phyloP scores from a whole-genome alignment of 1,140 invertebrate genomes.

The Sipha flava region DNA sequence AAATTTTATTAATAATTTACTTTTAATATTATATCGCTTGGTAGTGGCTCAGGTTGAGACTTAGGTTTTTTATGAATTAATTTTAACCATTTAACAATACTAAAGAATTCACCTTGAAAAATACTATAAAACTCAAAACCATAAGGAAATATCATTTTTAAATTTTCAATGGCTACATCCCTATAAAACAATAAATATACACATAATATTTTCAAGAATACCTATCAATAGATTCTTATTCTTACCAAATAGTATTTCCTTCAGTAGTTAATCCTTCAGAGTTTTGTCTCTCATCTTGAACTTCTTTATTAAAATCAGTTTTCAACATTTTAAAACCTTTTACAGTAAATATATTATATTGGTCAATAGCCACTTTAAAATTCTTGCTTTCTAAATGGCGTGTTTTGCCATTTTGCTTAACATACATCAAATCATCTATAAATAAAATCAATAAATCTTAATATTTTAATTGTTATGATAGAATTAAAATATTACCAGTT shows the following conservation, averaged over 20 bases:
- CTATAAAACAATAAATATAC: conserved; percentile 34
- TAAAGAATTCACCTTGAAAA: conserved; percentile 83
- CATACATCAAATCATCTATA: conserved; percentile 7
- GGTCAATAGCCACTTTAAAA: conserved; percentile 57
- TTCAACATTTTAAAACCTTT: conserved; percentile 55
- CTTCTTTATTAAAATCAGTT: conserved; percentile 51
- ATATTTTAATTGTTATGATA: neutral
- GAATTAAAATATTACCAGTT: conserved; percentile 45
- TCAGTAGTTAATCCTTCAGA: conserved; percentile 59
- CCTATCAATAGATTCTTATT: neutral
- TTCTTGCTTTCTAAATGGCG: conserved; percentile 34
- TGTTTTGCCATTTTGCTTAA: conserved; percentile 21
- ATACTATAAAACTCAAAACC: conserved; percentile 88
- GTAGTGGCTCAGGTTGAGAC: conserved; percentile 55
- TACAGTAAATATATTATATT: conserved; percentile 64
- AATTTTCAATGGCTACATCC: conserved; percentile 56
- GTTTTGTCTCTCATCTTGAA: conserved; percentile 59
- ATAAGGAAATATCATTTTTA: conserved; percentile 78
- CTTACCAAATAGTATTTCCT: conserved; percentile 63
- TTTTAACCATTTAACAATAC: conserved; percentile 89
- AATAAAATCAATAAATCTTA: neutral
- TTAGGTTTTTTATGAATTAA: conserved; percentile 56
- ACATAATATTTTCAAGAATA: neutral
- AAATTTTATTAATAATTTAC: conserved; percentile 46
- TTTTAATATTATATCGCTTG: conserved; percentile 80